These are phyloP conservation scores for Scaptomyza caliginosa DNA, from an alignment of 2,888 invertebrate genomes.

Conservation along the genomic window DNA sequence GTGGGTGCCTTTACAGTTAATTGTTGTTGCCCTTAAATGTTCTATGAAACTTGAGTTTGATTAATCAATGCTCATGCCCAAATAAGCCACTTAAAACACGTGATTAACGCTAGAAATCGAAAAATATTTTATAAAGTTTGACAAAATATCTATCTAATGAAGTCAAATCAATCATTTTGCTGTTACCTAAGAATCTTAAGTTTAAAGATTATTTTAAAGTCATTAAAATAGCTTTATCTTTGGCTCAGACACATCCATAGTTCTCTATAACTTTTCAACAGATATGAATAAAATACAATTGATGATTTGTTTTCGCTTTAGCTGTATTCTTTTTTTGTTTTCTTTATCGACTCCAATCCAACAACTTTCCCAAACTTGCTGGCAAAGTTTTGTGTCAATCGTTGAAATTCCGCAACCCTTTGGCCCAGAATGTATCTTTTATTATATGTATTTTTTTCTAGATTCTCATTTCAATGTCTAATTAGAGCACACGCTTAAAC, in stretches of 20 bases:
- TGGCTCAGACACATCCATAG: neutral
- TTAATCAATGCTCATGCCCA: slow-evolving; percentile 1
- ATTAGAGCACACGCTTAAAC: slow-evolving; percentile 1
- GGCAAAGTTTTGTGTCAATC: neutral
- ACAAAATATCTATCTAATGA: too few species aligned
- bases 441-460: too few species aligned
- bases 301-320: too few species aligned
- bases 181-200: neutral
- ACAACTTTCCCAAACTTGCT: neutral
- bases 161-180: too few species aligned
- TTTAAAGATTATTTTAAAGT: neutral
- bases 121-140: too few species aligned
- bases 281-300: neutral
- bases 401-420: neutral
- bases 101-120: too few species aligned
- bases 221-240: neutral
- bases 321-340: too few species aligned
- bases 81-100: slow-evolving; percentile 11
- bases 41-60: neutral
- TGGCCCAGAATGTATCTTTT: too few species aligned
- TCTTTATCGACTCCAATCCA: too few species aligned
- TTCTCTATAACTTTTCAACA: neutral
- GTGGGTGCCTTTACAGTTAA: slow-evolving; percentile 12
- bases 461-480: neutral
- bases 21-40: slow-evolving; percentile 23